Percentiles rank a stretch among this genome's conserved stretches.
phyloP scores from a whole-genome alignment of 35 echinoderm and acorn worm species.

The Patiria miniata region DNA sequence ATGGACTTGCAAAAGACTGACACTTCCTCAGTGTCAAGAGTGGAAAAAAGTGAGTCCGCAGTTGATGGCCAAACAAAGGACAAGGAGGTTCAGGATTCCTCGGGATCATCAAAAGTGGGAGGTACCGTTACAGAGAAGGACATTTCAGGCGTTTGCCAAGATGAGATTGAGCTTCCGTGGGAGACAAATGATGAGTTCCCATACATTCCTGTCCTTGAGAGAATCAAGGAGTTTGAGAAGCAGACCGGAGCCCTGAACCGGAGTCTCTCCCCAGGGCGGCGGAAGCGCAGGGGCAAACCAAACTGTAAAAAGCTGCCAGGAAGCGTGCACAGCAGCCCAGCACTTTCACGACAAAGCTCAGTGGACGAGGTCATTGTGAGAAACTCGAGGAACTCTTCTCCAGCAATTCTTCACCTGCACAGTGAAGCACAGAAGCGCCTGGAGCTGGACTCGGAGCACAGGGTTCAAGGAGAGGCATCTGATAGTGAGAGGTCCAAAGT shows the following conservation, averaged over 20 bases:
- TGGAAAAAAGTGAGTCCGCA: not conserved
- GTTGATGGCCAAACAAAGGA: no score
- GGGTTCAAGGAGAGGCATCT: not conserved
- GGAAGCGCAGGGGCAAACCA: slow-evolving; percentile 15
- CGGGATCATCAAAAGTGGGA: not conserved
- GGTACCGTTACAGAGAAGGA: not conserved
- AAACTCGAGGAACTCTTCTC: slow-evolving; percentile 14
- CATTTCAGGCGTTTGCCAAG: not conserved
- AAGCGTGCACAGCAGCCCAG: not conserved
- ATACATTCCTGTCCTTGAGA: not conserved
- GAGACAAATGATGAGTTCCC: not conserved
- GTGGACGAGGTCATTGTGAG: not conserved
- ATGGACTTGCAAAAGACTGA: not conserved
- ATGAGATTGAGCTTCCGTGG: not conserved
- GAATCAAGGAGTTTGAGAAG: slow-evolving; percentile 17
- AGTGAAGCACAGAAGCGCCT: not conserved
- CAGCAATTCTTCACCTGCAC: slow-evolving; percentile 6
- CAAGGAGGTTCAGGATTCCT: no score
- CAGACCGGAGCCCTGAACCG: not conserved
- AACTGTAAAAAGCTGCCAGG: not conserved
- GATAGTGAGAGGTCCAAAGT: not conserved
- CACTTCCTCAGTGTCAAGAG: not conserved
- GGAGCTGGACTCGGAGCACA: not conserved
- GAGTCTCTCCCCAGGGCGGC: not conserved
- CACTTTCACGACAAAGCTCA: not conserved